Evolutionary conservation across 2,888 invertebrate species (phyloP).

Genomic region (Acanthacorydalis orientalis): DNA sequence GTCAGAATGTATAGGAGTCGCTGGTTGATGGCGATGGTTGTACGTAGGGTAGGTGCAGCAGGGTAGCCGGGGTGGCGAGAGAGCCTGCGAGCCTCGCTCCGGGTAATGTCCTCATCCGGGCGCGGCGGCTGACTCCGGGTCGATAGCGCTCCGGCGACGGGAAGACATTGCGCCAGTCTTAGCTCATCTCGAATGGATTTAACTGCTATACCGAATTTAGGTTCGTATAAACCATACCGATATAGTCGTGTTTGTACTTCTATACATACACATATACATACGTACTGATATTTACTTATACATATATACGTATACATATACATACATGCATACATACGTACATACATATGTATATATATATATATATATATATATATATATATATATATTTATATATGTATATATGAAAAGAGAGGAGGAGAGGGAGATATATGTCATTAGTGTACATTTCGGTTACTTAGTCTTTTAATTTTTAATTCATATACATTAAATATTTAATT

Average conservation of each 20-base stretch:
- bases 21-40: too few relatives aligned
- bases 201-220: too few relatives aligned
- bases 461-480: too few relatives aligned
- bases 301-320: background rate
- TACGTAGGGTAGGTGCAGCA: too few relatives aligned
- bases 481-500: too few relatives aligned
- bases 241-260: background rate
- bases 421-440: too few relatives aligned
- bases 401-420: too few relatives aligned
- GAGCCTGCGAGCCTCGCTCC: conserved; percentile 14
- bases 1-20: too few relatives aligned
- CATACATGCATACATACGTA: background rate
- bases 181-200: background rate
- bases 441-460: too few relatives aligned
- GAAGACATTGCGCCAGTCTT: conserved; percentile 5
- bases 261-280: background rate
- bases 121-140: conserved; percentile 17
- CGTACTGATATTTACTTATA: too few relatives aligned
- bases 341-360: background rate
- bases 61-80: background rate
- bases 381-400: too few relatives aligned
- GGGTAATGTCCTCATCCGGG: conserved; percentile 29
- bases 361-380: too few relatives aligned
- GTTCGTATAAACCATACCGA: background rate
- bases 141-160: conserved; percentile 20